Base-by-base conservation (phyloP, 1,140 invertebrate genomes). In the Aphelinus atriplicis region DNA sequence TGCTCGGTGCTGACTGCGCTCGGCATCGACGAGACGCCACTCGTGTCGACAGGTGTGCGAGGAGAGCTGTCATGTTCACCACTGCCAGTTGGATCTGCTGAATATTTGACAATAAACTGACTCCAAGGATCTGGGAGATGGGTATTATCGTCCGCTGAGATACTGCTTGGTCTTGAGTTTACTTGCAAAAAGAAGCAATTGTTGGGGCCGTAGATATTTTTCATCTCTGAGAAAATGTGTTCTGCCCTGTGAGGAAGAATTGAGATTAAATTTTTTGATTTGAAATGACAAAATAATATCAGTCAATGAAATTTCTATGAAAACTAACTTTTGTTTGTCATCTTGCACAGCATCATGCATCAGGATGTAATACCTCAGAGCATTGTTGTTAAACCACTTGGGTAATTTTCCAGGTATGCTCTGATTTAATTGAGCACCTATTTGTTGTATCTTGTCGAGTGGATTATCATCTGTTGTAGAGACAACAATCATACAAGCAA, bases 401-500 rank as follows among this genome's bases (percentile, higher is more conserved):
- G 93, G 94, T 82, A 94, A 88, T 88, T 95, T 94, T 79, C 92
- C 92, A 58, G 94, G 92, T 50, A 91, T 88, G 82, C 94, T 91
- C 82, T 95, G 93, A 77, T 94, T 92, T 78, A 96, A 91, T 78
- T 95, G 92, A 80, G 95, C 92, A 72, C 91, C 90, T 81, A 97
- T 90, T 76, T 90, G 90, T 80, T 93, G 92, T 79, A 96, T 93
- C 67, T 91, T 92, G 79, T 95, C 94, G 50, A 95, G 86, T 9
- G 95, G 94, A 88, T 95, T 93, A 0, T 92, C 90, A 86, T 97
- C 95, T 10, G 90, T 87, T 7, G 95, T 95, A 7, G 95, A 95
- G 26, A 96, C 92, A 5, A 97, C 94, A 78, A 97, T 92, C 78
- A 95, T 90, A 89, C 97, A 98, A 42, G 94, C 95, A n/a, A 98